A percentile compares a stretch with the other conserved stretches of the same genome.
phyloP scores from a whole-genome alignment of 2,888 invertebrate species.

The Coleophora deauratella region DNA sequence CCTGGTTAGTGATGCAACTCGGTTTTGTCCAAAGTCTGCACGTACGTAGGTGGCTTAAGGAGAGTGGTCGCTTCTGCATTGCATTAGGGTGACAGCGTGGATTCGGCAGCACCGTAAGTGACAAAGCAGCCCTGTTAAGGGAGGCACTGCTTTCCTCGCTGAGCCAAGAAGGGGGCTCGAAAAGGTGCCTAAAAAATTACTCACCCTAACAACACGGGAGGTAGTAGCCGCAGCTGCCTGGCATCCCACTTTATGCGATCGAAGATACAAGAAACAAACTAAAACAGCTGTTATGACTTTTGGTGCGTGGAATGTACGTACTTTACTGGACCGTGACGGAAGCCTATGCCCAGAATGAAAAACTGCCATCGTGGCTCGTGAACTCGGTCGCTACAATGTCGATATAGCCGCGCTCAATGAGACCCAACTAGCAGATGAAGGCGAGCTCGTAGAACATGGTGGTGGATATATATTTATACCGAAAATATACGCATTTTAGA shows the following conservation, averaged over 20 bases:
- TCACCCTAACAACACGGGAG: constrained; percentile 6
- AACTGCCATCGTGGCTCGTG: constrained; percentile 15
- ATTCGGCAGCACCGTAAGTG: constrained; percentile 15
- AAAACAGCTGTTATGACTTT: background rate
- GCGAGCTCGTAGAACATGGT: too few relatives aligned
- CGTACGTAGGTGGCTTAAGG: constrained; percentile 12
- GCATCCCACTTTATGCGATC: constrained; percentile 6
- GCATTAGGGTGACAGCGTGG: constrained; percentile 11
- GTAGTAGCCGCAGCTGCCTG: constrained; percentile 13
- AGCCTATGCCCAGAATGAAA: constrained; percentile 6
- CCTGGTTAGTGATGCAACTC: background rate
- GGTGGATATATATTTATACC: too few relatives aligned
- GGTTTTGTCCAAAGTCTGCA: constrained; percentile 9
- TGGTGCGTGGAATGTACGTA: constrained; percentile 14
- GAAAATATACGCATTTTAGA: too few relatives aligned
- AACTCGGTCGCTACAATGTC: constrained; percentile 15
- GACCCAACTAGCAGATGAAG: constrained; percentile 15
- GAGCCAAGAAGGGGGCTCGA: constrained; percentile 19
- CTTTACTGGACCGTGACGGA: constrained; percentile 3
- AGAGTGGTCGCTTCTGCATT: constrained; percentile 15
- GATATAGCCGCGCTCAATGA: constrained; percentile 18
- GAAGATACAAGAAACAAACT: constrained; percentile 1
- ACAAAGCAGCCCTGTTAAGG: constrained; percentile 19
- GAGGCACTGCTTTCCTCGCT: constrained; percentile 20
- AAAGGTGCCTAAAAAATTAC: constrained; percentile 20